phyloP scores from a whole-genome alignment of 2,888 invertebrate genomes.

The Melanostoma mellinum region DNA sequence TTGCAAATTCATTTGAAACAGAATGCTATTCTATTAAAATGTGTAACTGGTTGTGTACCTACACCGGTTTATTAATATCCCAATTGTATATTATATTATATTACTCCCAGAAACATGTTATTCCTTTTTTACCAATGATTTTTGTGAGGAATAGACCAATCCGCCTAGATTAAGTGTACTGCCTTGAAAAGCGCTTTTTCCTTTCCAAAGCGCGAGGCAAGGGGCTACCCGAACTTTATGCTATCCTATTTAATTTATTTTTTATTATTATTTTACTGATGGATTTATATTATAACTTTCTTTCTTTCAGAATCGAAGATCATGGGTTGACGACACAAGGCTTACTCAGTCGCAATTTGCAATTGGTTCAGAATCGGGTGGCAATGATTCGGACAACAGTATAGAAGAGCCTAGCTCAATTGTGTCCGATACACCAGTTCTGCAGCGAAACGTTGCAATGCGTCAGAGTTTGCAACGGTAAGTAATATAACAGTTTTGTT shows the following conservation, averaged over 20 bases:
- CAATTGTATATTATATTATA: no score
- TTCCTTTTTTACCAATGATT: no score
- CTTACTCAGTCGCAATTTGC: slow-evolving; percentile 87
- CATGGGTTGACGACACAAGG: slow-evolving; percentile 88
- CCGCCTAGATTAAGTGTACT: no score
- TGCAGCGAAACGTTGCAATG: slow-evolving; percentile 83
- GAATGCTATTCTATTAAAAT: no score
- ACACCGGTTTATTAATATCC: no score
- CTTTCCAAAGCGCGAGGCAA: no score
- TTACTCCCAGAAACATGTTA: no score
- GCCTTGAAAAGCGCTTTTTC: no score
- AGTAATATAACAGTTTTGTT: slow-evolving; percentile 70
- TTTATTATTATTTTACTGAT: not conserved
- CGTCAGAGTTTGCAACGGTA: slow-evolving; percentile 84
- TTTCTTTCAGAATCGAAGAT: slow-evolving; percentile 86
- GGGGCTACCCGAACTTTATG: not conserved
- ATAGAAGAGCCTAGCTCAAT: slow-evolving; percentile 84
- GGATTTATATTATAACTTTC: not conserved
- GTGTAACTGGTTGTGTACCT: no score
- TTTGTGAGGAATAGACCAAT: no score
- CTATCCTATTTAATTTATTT: not conserved
- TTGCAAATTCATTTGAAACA: no score
- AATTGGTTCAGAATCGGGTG: slow-evolving; percentile 87
- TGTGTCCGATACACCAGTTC: slow-evolving; percentile 82
- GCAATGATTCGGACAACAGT: slow-evolving; percentile 91